phyloP scores from a whole-genome alignment of 2,113 vertebrate genomes.

The Todiramphus chloris region DNA sequence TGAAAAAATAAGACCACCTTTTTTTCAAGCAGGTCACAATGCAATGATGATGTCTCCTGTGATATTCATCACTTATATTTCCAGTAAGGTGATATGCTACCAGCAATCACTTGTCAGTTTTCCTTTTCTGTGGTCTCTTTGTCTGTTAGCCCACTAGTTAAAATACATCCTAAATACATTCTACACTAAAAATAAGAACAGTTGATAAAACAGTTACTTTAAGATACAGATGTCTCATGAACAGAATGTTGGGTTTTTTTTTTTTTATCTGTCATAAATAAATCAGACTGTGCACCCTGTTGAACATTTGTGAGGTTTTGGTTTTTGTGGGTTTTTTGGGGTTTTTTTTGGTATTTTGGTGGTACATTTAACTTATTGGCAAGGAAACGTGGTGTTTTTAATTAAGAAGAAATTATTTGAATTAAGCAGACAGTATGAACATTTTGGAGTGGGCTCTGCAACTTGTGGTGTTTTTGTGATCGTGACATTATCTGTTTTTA shows the following conservation, averaged over 20 bases:
- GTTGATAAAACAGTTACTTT: background rate
- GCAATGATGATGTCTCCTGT: background rate
- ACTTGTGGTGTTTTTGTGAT: background rate
- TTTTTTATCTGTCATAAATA: background rate
- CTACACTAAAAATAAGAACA: background rate
- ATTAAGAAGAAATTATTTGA: background rate
- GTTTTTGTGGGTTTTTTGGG: too few species aligned
- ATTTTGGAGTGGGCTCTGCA: background rate
- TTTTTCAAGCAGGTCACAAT: too few species aligned
- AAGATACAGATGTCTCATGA: background rate
- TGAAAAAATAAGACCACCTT: background rate
- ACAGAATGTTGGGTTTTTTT: background rate
- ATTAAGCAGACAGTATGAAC: background rate
- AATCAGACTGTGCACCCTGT: background rate
- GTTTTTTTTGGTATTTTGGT: background rate
- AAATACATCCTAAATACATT: background rate
- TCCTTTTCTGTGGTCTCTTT: background rate
- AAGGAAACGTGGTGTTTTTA: background rate
- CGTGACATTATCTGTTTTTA: background rate
- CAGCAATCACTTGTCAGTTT: background rate
- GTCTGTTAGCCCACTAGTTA: background rate
- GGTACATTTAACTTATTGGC: background rate
- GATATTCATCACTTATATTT: slow-evolving; percentile 9
- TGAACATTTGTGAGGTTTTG: background rate
- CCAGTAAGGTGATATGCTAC: background rate